Evolutionary conservation across 2,797 vertebrate genomes (phyloP).

Genomic region (Myioborus melanocephalus): DNA sequence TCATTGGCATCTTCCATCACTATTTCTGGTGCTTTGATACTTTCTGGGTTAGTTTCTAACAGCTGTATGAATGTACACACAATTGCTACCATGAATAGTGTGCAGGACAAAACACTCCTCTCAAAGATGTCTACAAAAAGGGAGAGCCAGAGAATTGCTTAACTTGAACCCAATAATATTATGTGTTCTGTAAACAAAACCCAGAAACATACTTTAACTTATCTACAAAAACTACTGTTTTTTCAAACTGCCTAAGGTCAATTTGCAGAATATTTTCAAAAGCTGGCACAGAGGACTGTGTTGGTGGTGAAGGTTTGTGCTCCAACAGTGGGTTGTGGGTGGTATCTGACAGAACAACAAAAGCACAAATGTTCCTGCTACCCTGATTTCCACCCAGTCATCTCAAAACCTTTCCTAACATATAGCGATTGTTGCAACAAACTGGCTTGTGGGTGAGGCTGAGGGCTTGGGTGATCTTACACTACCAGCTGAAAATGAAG

Average conservation of each 20-base stretch:
- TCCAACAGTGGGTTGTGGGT: background rate
- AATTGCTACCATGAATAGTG: background rate
- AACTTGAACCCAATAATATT: background rate
- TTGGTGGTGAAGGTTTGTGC: background rate
- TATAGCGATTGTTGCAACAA: background rate
- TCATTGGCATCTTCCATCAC: conserved; percentile 15
- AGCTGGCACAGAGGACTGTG: background rate
- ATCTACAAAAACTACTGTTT: background rate
- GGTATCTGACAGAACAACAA: background rate
- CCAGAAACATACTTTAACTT: background rate
- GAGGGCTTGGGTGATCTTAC: background rate
- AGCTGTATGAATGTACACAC: background rate
- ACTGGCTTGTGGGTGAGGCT: background rate
- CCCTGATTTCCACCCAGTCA: background rate
- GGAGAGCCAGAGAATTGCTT: background rate
- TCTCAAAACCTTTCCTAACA: background rate
- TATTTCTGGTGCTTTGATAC: conserved; percentile 44
- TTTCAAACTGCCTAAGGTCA: background rate
- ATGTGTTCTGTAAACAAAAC: background rate
- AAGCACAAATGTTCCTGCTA: background rate
- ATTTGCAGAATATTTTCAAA: background rate
- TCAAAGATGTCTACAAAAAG: background rate
- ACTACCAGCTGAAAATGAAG: background rate
- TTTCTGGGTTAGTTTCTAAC: background rate
- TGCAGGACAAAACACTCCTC: background rate